A percentile compares a stretch with the other conserved stretches of the same genome.
These are phyloP conservation scores for Rhinopomastus cyanomelas DNA, from an alignment of 2,113 vertebrate genomes.

Conservation along the genomic window DNA sequence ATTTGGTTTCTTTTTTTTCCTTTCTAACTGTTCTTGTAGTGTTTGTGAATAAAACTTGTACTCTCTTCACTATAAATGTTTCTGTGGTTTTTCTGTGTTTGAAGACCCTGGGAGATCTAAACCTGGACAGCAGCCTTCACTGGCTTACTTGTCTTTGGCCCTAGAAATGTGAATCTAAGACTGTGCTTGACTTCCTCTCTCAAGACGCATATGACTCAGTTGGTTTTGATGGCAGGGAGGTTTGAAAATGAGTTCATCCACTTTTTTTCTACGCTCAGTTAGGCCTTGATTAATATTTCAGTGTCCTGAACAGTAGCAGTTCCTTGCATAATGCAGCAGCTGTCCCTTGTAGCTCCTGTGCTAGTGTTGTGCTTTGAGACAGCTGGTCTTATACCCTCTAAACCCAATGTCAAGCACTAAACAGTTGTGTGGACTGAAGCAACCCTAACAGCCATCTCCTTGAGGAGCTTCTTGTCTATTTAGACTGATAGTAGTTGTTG, in stretches of 20 bases:
- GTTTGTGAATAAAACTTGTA: too few species aligned
- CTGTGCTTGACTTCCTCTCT: neutral
- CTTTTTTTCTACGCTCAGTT: neutral
- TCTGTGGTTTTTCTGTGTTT: too few species aligned
- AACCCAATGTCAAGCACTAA: neutral
- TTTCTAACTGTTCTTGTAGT: too few species aligned
- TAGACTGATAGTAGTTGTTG: neutral
- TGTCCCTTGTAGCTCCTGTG: neutral
- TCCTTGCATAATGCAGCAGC: neutral
- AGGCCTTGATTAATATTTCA: conserved; percentile 18
- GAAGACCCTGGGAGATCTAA: too few species aligned
- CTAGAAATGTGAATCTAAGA: neutral
- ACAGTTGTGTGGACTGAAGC: neutral
- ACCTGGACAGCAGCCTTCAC: neutral
- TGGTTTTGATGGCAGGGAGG: neutral
- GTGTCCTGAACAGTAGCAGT: neutral
- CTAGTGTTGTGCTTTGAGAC: neutral
- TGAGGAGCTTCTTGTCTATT: neutral
- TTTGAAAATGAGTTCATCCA: neutral
- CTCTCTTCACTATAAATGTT: too few species aligned
- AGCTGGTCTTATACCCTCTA: neutral
- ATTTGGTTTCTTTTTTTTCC: too few species aligned
- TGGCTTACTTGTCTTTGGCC: neutral
- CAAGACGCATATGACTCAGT: neutral
- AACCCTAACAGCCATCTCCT: neutral